phyloP scores from a whole-genome alignment of 2,888 invertebrate genomes.

The Netelia virgata region DNA sequence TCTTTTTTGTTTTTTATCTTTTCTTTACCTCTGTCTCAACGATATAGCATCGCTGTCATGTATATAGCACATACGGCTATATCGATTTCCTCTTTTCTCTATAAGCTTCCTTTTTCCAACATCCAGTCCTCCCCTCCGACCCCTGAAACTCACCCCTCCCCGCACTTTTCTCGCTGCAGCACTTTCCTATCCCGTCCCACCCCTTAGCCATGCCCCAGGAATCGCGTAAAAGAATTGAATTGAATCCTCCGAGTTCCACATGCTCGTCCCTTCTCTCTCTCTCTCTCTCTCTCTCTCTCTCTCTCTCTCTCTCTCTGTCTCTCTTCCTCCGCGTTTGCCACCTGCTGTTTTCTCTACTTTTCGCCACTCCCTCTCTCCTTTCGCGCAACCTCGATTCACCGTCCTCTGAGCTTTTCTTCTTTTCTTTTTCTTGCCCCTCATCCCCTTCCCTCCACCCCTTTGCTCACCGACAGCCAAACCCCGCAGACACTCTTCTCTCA shows the following conservation, averaged over 20 bases:
- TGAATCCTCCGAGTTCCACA: conserved; percentile 79
- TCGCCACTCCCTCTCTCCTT: background rate
- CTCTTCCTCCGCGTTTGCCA: conserved; percentile 47
- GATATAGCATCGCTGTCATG: conserved; percentile 48
- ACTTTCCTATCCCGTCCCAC: conserved; percentile 62
- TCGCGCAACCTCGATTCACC: conserved; percentile 19
- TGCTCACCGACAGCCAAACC: background rate
- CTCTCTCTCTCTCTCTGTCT: conserved; percentile 53
- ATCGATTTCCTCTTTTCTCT: conserved; percentile 79
- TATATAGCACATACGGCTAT: conserved; percentile 49
- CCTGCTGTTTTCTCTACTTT: conserved; percentile 54
- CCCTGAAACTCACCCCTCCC: conserved; percentile 55
- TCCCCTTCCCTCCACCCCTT: background rate
- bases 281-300: conserved; percentile 64
- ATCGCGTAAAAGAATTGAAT: conserved; percentile 81
- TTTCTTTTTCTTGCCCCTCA: conserved; percentile 16
- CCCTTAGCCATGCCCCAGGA: conserved; percentile 29
- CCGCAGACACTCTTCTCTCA: conserved; percentile 7
- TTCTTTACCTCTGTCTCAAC: conserved; percentile 34
- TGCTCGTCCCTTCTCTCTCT: conserved; percentile 59
- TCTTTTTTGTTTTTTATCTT: conserved; percentile 15
- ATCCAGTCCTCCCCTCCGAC: background rate
- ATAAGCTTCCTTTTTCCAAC: conserved; percentile 66
- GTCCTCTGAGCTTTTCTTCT: conserved; percentile 18
- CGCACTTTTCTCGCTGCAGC: conserved; percentile 10